A percentile compares a stretch with the other conserved stretches of the same genome.
These are phyloP conservation scores for Siphamia tubifer DNA, from an alignment of 2,113 vertebrate species.

Conservation along the genomic window DNA sequence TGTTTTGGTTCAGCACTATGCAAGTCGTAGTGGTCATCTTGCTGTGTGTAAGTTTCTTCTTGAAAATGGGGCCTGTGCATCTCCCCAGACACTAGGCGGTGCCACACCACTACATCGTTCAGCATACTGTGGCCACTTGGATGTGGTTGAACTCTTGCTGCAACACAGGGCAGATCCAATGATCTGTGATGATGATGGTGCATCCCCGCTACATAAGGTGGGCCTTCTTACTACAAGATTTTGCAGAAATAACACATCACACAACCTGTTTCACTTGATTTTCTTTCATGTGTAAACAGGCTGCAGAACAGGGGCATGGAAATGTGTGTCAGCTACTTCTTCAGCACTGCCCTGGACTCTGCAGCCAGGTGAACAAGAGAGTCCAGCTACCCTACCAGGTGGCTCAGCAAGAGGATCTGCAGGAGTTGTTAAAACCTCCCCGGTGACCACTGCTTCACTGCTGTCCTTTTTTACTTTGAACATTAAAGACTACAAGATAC, in stretches of 20 bases:
- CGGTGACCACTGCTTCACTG: constrained; percentile 7
- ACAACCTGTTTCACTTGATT: background rate
- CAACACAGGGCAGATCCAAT: constrained; percentile 78
- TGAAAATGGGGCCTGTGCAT: constrained; percentile 62
- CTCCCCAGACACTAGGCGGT: constrained; percentile 85
- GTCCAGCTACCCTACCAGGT: constrained; percentile 80
- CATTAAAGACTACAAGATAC: no score
- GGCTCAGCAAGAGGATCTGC: constrained; percentile 63
- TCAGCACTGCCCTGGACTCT: constrained; percentile 72
- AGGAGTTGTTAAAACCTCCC: constrained; percentile 66
- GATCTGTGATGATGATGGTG: constrained; percentile 81
- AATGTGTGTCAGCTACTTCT: constrained; percentile 85
- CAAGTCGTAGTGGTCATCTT: constrained; percentile 86
- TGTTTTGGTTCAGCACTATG: constrained; percentile 85
- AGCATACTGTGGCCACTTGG: constrained; percentile 86
- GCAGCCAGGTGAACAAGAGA: constrained; percentile 75
- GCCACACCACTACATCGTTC: constrained; percentile 89
- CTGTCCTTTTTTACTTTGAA: background rate
- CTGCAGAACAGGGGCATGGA: constrained; percentile 83
- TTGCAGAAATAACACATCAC: background rate
- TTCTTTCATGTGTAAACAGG: constrained; percentile 71
- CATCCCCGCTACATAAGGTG: constrained; percentile 89
- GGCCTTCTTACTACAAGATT: background rate
- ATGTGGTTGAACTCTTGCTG: constrained; percentile 82
- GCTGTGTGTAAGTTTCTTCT: constrained; percentile 63